These are phyloP conservation scores for Trypoxylon attenuatum DNA, from an alignment of 2,888 invertebrate genomes.

Conservation along the genomic window DNA sequence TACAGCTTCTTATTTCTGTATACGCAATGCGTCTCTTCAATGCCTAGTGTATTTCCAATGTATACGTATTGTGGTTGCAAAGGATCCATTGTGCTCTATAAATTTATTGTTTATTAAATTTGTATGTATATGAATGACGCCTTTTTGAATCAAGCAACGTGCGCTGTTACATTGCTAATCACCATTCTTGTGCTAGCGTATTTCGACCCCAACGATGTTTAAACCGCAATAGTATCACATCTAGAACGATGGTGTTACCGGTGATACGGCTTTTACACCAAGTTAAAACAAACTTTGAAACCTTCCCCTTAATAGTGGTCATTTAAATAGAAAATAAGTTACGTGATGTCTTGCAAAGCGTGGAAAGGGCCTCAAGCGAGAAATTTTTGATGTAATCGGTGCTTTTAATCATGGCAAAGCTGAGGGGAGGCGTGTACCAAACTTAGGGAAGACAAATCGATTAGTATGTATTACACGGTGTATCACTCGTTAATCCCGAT, in stretches of 20 bases:
- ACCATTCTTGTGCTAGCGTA: too few species aligned
- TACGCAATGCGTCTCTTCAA: conserved; percentile 32
- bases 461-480: conserved; percentile 49
- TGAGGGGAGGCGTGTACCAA: conserved; percentile 41
- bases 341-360: conserved; percentile 40
- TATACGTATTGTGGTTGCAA: conserved; percentile 82
- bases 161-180: conserved; percentile 22
- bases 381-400: conserved; percentile 48
- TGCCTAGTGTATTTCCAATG: conserved; percentile 38
- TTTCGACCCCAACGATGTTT: too few species aligned
- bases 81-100: conserved; percentile 38
- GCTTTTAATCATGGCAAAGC: conserved; percentile 52
- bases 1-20: conserved; percentile 30
- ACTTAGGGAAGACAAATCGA: conserved; percentile 52
- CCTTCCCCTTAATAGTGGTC: conserved; percentile 42
- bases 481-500: conserved; percentile 49
- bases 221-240: too few species aligned
- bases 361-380: conserved; percentile 31
- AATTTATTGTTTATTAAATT: conserved; percentile 31
- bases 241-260: too few species aligned
- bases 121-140: conserved; percentile 11
- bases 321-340: conserved; percentile 55
- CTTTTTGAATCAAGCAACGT: conserved; percentile 22
- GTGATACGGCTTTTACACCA: conserved; percentile 43
- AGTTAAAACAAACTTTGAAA: conserved; percentile 37